phyloP scores from a whole-genome alignment of 1,140 invertebrate genomes.

The Microvelia longipes region DNA sequence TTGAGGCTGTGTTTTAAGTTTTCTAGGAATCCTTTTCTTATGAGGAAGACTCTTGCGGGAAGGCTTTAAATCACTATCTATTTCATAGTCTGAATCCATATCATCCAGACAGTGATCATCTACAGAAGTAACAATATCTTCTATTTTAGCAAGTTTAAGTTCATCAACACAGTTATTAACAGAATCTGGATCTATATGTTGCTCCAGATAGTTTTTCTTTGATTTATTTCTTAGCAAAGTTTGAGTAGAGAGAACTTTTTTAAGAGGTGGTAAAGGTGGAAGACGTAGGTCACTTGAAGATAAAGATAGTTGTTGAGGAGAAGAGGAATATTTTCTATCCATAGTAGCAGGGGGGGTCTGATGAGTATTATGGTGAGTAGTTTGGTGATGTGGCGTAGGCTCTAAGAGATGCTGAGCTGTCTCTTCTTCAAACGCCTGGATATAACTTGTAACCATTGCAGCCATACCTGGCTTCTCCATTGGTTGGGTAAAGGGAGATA shows the following conservation, averaged over 20 bases:
- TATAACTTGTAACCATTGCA: slow-evolving; percentile 23
- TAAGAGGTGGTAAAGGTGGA: slow-evolving; percentile 25
- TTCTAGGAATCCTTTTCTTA: slow-evolving; percentile 47
- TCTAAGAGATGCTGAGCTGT: slow-evolving; percentile 16
- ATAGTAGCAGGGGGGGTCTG: background rate
- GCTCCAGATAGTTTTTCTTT: background rate
- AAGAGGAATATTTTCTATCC: background rate
- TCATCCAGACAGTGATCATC: slow-evolving; percentile 10
- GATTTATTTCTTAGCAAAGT: slow-evolving; percentile 12
- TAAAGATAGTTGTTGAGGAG: background rate
- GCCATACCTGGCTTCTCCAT: slow-evolving; percentile 18
- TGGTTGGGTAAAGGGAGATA: slow-evolving; percentile 17
- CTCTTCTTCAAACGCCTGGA: slow-evolving; percentile 22
- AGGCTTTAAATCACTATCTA: slow-evolving; percentile 23
- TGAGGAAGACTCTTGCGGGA: slow-evolving; percentile 45
- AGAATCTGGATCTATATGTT: background rate
- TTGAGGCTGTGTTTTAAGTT: slow-evolving; percentile 34
- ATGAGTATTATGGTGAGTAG: slow-evolving; percentile 15
- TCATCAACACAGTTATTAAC: background rate
- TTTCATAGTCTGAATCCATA: slow-evolving; percentile 24
- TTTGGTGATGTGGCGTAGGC: slow-evolving; percentile 15
- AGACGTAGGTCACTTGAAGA: slow-evolving; percentile 16
- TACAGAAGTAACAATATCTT: background rate
- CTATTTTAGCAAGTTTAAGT: background rate
- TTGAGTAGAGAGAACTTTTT: slow-evolving; percentile 22